Percentiles rank a stretch among this genome's conserved stretches.
These are phyloP conservation scores for Brachyrhaphis roseni DNA, from an alignment of 2,797 vertebrate genomes.

Conservation along the genomic window DNA sequence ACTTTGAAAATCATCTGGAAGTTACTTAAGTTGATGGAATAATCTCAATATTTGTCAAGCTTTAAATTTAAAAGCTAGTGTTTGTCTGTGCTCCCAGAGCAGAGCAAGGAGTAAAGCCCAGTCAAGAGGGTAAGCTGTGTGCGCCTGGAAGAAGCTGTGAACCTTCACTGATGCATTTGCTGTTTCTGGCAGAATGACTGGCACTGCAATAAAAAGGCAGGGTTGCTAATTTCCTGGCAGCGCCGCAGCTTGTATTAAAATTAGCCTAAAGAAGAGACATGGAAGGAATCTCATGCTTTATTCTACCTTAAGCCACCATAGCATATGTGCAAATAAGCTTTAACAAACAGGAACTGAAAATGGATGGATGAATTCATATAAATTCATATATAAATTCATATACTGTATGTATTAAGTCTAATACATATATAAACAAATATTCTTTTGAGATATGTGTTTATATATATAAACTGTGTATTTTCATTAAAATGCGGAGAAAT, in stretches of 20 bases:
- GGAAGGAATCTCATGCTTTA: constrained; percentile 43
- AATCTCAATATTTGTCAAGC: constrained; percentile 30
- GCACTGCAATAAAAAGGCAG: constrained; percentile 43
- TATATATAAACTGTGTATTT: not conserved
- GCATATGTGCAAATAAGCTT: constrained; percentile 12
- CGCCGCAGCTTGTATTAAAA: constrained; percentile 30
- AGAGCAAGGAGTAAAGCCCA: constrained; percentile 6
- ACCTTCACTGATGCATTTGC: constrained; percentile 38
- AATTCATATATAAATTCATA: too few species aligned
- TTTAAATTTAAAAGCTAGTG: not conserved
- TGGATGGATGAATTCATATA: constrained; percentile 22
- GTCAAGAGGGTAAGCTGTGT: constrained; percentile 22
- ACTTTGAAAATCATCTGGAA: constrained; percentile 15
- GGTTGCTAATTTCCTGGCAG: constrained; percentile 57
- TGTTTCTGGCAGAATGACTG: constrained; percentile 44
- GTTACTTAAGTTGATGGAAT: not conserved
- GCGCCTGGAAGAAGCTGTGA: constrained; percentile 38
- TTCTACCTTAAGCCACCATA: constrained; percentile 24
- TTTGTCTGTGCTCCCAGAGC: constrained; percentile 28
- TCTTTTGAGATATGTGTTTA: not conserved
- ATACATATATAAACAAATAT: not conserved
- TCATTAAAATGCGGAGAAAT: too few species aligned
- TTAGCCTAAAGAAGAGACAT: constrained; percentile 40
- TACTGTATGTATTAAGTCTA: not conserved
- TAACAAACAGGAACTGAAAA: not conserved